Evolutionary conservation across 2,797 vertebrate species (phyloP), one percentile per base, ranked within the genome.

Genomic region (Neosalanx taihuensis): DNA sequence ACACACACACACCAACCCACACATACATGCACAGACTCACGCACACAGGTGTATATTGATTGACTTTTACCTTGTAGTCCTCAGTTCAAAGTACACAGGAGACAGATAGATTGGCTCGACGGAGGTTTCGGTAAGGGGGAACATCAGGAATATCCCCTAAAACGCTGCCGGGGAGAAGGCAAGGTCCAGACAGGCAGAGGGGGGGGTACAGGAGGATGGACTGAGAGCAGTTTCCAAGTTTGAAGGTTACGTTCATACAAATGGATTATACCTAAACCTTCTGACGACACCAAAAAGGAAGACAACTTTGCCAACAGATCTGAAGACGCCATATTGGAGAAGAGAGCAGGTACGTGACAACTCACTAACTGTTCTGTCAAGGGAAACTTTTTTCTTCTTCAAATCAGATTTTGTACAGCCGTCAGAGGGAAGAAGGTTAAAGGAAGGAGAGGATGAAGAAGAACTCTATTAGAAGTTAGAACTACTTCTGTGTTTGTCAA

Each of bases 71-170:
- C 77, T 86, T 81, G 79, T 83, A 83, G 89, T 86, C 82, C 83
- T 91, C 84, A 83, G 92, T 81, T 88, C 91, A 93, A 92, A 92
- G 92, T 92, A 80, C 91, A 88, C 17, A 73, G 31, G 46, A 81
- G 76, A 79, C 69, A 62, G n/a, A 41, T 29, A 30, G 62, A 72
- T 49, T 61, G 68, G 3, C 20, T 37, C 33, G n/a, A 23, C 67
- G 46, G 63, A 77, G 70, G 65, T 76, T 77, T 77, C 56, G 33
- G 7, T 17, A 59, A 60, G 72, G 26, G 37, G 46, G 56, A 0
- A 12, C 1, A 4, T 63, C 6, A 51, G 18, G 30, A 37, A 69
- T 12, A 70, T 15, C 23, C 29, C 41, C 4, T 17, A n/a, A 7
- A 56, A 56, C 15, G 6, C 51, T 56, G 51, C 1, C 1, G 15